Evolutionary conservation across 1,140 invertebrate genomes (phyloP).

Genomic region (Delia radicum): DNA sequence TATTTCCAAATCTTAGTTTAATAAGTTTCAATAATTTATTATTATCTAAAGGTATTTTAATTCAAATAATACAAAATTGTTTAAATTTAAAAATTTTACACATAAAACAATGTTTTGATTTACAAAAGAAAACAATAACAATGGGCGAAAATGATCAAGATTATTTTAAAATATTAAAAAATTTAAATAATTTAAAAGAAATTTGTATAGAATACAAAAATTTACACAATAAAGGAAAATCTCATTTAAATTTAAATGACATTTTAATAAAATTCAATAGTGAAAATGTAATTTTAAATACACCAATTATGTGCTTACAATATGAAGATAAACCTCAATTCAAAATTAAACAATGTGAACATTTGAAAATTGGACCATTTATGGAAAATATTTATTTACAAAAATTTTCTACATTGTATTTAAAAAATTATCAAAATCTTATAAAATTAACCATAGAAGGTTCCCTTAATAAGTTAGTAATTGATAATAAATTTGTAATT

Average conservation of each 20-base stretch:
- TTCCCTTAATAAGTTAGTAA: background rate
- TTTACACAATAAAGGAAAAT: background rate
- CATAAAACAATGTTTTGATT: background rate
- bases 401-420: background rate
- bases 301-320: background rate
- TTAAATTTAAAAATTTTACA: background rate
- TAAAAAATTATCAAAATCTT: background rate
- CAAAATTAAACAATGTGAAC: background rate
- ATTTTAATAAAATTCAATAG: background rate
- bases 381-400: background rate
- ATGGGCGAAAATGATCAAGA: background rate
- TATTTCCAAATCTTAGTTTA: background rate
- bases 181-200: too few relatives aligned
- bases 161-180: too few relatives aligned
- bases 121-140: background rate
- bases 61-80: background rate
- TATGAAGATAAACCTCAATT: background rate
- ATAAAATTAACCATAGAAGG: background rate
- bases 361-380: background rate
- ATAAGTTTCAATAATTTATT: background rate
- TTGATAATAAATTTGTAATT: background rate
- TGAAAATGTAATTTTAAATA: background rate
- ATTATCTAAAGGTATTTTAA: background rate
- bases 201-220: background rate
- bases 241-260: background rate